Evolutionary conservation across 53 echinoderm and acorn worm genomes (phyloP), one percentile per base, ranked within the genome.

Genomic region (Holothuria scabra): DNA sequence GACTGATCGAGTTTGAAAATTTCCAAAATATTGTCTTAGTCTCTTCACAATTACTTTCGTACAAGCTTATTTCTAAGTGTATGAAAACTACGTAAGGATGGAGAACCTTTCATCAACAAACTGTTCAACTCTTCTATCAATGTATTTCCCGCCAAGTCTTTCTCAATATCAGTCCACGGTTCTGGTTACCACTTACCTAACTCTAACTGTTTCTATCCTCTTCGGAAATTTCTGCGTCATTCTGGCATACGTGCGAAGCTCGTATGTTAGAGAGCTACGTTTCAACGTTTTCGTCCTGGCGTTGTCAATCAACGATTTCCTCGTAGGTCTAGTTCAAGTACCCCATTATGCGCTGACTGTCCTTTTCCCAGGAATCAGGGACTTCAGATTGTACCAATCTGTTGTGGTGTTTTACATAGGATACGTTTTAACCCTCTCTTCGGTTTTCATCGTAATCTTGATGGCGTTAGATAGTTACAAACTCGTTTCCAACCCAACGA

Each of bases 211-310:
- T 29, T 31, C 67, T 29, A 29, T 67, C 12, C 29, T 66, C 32
- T 29, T 67, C 28, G 67, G 67, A 16, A 67, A 67, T 67, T 8
- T 35, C 20, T 67, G 67, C 14, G 67, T 67, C 14, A 28, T 67
- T 67, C 16, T 29, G 20, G 67, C 30, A 8, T 67, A 28, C 23
- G 11, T 67, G 67, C 30, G 30, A 16, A 35, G 34, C 67, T 31
- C 67, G 4, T 32, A 8, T 9, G 67, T 67, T 20, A 67, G 67
- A 29, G 67, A 8, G 67, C 30, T 67, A 67, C 67, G 32, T 2
- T 67, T 67, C 21, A 67, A 67, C 14, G 33, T 67, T 20, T 67
- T 31, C 67, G 34, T 67, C 25, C 34, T 67, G 3, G 23, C 67
- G 34, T 35, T 67, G 26, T 67, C 67, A 8, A 67, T 67, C 7